phyloP scores from a whole-genome alignment of 2,113 vertebrate genomes.

The Ictalurus furcatus region DNA sequence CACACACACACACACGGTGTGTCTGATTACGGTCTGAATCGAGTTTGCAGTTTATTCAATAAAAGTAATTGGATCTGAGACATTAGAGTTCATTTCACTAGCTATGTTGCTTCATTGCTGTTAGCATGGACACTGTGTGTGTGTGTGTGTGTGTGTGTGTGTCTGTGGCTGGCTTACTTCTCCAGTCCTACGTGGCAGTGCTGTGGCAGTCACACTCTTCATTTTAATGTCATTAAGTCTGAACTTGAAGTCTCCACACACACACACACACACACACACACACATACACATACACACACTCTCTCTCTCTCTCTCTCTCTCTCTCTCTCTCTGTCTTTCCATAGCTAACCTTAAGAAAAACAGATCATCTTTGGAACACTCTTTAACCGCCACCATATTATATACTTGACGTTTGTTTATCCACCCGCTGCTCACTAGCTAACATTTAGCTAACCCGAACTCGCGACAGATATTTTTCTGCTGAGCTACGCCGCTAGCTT shows the following conservation, averaged over 20 bases:
- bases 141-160: constrained; percentile 28
- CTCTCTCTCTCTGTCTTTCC: background rate
- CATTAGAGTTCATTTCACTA: constrained; percentile 39
- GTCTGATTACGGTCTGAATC: constrained; percentile 64
- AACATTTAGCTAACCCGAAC: background rate
- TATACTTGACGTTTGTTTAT: background rate
- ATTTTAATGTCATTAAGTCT: background rate
- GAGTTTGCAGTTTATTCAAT: constrained; percentile 67
- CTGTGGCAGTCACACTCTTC: constrained; percentile 1
- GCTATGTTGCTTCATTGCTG: constrained; percentile 21
- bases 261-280: background rate
- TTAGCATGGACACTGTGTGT: background rate
- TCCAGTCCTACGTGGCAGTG: constrained; percentile 31
- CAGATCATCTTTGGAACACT: background rate
- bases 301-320: background rate
- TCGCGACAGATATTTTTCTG: background rate
- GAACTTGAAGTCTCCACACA: background rate
- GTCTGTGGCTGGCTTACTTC: background rate
- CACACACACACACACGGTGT: constrained; percentile 41
- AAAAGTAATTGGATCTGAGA: constrained; percentile 60
- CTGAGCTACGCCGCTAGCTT: background rate
- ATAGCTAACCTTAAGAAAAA: background rate
- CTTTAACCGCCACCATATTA: background rate
- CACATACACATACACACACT: background rate
- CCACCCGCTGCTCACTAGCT: background rate